Conservation (phyloP, 2,797 vertebrate genomes). For the Phalanger gymnotis region DNA sequence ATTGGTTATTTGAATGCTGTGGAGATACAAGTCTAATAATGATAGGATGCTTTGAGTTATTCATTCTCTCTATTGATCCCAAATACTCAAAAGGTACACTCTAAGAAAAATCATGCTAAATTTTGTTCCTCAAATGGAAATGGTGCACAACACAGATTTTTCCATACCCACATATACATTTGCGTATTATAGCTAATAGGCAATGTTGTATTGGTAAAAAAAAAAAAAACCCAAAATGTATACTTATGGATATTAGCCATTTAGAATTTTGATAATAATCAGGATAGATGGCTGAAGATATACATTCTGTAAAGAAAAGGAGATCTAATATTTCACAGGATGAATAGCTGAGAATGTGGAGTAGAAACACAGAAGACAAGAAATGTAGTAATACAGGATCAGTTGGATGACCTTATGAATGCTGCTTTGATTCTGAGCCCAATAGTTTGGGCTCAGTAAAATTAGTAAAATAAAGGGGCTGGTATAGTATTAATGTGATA, state of each 20-base stretch:
- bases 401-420: no score
- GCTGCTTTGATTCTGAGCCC: no score
- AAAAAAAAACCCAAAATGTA: no score
- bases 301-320: not conserved
- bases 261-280: not conserved
- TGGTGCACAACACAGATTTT: not conserved
- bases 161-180: not conserved
- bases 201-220: not conserved
- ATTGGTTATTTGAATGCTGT: not conserved
- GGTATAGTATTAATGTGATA: no score
- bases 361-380: no score
- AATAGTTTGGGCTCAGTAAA: no score
- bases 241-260: not conserved
- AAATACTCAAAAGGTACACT: not conserved
- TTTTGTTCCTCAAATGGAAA: not conserved
- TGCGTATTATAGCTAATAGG: not conserved
- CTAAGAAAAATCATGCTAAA: not conserved
- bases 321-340: not conserved
- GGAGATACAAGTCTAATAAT: not conserved
- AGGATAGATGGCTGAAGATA: not conserved
- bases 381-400: no score
- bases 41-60: not conserved
- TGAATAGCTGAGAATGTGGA: no score
- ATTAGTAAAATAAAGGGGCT: no score
- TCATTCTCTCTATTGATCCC: not conserved